Evolutionary conservation across 2,888 invertebrate species (phyloP).

Genomic region (Tipula unca): DNA sequence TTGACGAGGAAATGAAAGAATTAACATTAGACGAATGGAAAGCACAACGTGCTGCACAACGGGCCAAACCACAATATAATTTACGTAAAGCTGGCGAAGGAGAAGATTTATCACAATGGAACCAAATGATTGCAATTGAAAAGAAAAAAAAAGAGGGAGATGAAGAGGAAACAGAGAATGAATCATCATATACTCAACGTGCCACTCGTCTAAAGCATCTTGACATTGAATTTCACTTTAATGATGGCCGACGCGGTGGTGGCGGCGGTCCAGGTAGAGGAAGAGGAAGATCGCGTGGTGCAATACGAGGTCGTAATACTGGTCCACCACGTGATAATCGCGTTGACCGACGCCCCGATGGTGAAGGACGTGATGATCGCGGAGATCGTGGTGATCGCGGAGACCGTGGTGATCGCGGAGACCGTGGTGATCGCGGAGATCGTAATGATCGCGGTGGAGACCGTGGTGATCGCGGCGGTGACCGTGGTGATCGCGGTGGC

Average conservation of each 20-base stretch:
- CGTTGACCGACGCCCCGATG: slow-evolving; percentile 21
- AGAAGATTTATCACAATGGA: slow-evolving; percentile 85
- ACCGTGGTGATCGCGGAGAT: slow-evolving; percentile 27
- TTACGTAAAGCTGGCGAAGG: slow-evolving; percentile 91
- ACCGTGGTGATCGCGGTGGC: slow-evolving; percentile 28
- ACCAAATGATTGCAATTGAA: slow-evolving; percentile 75
- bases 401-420: slow-evolving; percentile 33
- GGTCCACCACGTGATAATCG: slow-evolving; percentile 26
- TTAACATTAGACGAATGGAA: slow-evolving; percentile 94
- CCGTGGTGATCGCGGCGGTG: slow-evolving; percentile 34
- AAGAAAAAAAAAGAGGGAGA: slow-evolving; percentile 64
- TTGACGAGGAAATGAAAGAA: slow-evolving; percentile 74
- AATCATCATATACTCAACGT: slow-evolving; percentile 71
- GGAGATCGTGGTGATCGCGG: slow-evolving; percentile 28
- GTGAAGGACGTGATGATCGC: slow-evolving; percentile 32
- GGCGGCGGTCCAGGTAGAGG: slow-evolving; percentile 55
- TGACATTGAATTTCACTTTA: slow-evolving; percentile 83
- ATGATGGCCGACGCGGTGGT: slow-evolving; percentile 66
- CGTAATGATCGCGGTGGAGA: slow-evolving; percentile 28
- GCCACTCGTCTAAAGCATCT: slow-evolving; percentile 79
- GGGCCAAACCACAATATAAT: slow-evolving; percentile 81
- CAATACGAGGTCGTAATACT: slow-evolving; percentile 31
- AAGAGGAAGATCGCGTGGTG: slow-evolving; percentile 49
- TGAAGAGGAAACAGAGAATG: slow-evolving; percentile 64
- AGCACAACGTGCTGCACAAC: slow-evolving; percentile 62